These are phyloP conservation scores for Phrynocephalus forsythii DNA, from an alignment of 2,797 vertebrate species.

Conservation along the genomic window DNA sequence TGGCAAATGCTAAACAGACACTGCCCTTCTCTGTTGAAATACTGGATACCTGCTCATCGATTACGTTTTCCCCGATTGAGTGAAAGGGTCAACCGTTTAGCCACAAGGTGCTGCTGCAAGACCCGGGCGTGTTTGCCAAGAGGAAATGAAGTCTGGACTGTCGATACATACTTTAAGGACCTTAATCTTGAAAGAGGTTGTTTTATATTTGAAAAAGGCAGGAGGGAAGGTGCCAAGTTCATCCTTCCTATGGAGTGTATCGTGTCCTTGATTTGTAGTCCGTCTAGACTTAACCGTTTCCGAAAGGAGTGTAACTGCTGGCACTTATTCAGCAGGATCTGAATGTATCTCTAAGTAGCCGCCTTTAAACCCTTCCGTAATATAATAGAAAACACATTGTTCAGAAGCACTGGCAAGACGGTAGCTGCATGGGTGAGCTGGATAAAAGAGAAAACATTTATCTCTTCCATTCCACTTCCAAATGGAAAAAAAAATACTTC, in stretches of 20 bases:
- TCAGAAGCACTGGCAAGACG: neutral
- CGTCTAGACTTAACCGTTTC: neutral
- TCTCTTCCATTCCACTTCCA: neutral
- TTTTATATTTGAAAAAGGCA: conserved; percentile 3
- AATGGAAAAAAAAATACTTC: neutral
- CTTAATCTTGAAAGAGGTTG: neutral
- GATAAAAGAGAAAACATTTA: neutral
- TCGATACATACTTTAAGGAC: neutral
- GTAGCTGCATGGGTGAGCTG: neutral
- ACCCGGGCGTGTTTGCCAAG: neutral
- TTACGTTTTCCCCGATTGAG: neutral
- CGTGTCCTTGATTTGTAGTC: neutral
- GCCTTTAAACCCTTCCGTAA: neutral
- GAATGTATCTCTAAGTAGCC: neutral
- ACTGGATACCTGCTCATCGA: neutral
- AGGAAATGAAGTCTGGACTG: neutral
- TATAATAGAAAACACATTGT: neutral
- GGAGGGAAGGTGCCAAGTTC: neutral
- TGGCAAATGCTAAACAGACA: neutral
- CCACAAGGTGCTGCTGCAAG: neutral
- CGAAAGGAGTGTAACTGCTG: neutral
- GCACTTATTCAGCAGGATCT: neutral
- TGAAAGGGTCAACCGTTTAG: neutral
- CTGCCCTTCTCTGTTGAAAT: neutral
- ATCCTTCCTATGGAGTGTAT: neutral